phyloP scores from a whole-genome alignment of 2,888 invertebrate species.

The Linnaemya tessellans region DNA sequence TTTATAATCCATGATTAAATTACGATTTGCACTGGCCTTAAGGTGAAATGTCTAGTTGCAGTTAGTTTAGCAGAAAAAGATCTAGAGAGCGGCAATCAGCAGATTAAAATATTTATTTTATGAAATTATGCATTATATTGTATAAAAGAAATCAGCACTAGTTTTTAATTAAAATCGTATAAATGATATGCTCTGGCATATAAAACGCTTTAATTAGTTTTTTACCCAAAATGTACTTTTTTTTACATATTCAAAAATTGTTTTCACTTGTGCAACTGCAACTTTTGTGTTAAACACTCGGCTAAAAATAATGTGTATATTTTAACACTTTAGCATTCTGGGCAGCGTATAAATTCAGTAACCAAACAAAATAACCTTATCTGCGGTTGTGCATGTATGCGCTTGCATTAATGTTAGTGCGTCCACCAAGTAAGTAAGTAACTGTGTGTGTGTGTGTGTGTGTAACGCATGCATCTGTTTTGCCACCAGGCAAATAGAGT shows the following conservation, averaged over 20 bases:
- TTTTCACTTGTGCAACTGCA: not conserved
- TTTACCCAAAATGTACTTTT: not conserved
- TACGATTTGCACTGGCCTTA: too few relatives aligned
- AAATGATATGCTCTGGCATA: too few relatives aligned
- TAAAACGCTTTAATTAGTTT: not conserved
- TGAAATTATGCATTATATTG: too few relatives aligned
- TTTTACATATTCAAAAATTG: not conserved
- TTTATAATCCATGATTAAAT: too few relatives aligned
- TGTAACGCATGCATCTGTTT: not conserved
- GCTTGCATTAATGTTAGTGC: not conserved
- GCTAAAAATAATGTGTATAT: slow-evolving; percentile 43
- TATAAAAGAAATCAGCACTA: too few relatives aligned
- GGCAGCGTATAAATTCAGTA: slow-evolving; percentile 34
- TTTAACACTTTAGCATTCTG: slow-evolving; percentile 31
- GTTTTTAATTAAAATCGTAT: too few relatives aligned
- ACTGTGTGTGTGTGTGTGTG: not conserved
- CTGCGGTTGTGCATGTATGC: not conserved
- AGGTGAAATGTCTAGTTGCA: too few relatives aligned
- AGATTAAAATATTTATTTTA: too few relatives aligned
- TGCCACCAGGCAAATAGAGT: slow-evolving; percentile 14
- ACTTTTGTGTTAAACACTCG: not conserved
- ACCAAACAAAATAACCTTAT: slow-evolving; percentile 41
- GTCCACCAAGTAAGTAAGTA: not conserved
- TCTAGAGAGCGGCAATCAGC: too few relatives aligned
- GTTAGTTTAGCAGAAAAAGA: too few relatives aligned